Evolutionary conservation across 2,113 vertebrate species (phyloP), one percentile per base, ranked within the genome.

Genomic region (Sigmodon hispidus): DNA sequence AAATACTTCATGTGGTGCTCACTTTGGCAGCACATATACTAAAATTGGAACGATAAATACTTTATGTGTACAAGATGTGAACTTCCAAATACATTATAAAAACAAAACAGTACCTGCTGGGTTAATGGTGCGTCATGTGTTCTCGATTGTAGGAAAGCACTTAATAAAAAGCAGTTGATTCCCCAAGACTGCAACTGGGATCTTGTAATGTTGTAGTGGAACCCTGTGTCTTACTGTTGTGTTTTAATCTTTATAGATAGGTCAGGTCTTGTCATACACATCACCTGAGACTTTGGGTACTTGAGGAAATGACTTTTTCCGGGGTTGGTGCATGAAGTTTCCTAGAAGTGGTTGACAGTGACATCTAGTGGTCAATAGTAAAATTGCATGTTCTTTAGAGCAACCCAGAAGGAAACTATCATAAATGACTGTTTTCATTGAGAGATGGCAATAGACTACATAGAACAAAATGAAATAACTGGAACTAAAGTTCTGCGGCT

Each of bases 291-390:
- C 84, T 16, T 90, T 13, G 2, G 61, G 15, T 31, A 29, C 31
- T 83, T 72, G 24, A 86, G 3, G 31, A 7, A 17, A 63, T 26
- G 72, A n/a, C 57, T 94, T 87, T 65, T 52, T 29, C 0, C 22
- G 63, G 59, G 73, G 22, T 7, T 9, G 13, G 3, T 34, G 13
- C 0, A 5, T 12, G 40, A n/a, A 31, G 3, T 61, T 86, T 93
- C 36, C 6, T 76, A 91, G 26, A 87, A 63, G 70, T 96, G 65
- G 94, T 84, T 59, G 48, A 84, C 69, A 24, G 13, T 95, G 96
- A 72, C 97, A 96, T 89, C 96, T 97, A 93, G 87, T 96, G 97
- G 81, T 91, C 50, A 72, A 0, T 72, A 0, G 5, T 89, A 40
- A 91, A 96, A 95, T 80, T 72, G 67, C 85, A 84, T 7, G 12